Evolutionary conservation across 2,888 invertebrate species (phyloP), one percentile per base, ranked within the genome.

Genomic region (Sthenelais limicola): DNA sequence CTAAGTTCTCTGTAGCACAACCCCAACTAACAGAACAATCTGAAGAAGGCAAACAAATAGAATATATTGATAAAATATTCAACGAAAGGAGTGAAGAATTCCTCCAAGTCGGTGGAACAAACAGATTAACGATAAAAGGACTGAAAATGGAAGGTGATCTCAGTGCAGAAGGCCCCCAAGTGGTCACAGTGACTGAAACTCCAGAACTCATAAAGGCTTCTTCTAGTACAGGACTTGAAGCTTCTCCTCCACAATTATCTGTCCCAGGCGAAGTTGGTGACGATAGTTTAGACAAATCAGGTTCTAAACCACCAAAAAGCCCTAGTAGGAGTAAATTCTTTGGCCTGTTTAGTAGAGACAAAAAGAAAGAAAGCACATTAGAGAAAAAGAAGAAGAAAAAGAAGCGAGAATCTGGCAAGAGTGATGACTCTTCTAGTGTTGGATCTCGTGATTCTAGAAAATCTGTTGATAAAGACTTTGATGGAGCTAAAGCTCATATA

Each of bases 301-400:
- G 35, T 21, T 43, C 62, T 12, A 62, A 62, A 38, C 62, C 62
- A 12, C 62, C 62, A 1, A 62, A 62, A 15, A 35, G 35, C 35
- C 35, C 35, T 12, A 62, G 62, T 24, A 62, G 43, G 43, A 43
- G 62, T 43, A 62, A 62, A 28, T 62, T 62, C 62, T 62, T 62
- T 24, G 62, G 62, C 18, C 24, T 62, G 18, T 62, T 62, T 21
- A 62, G 62, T 24, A 18, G 62, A 62, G 62, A 62, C 24, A 62
- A 62, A 21, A 32, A 56, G 33, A 62, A 62, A 24, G 62, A 62
- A 1, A 38, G 62, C 35, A 21, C 62, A 18, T 24, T 62, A 38
- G 62, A 62, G 62, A 62, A 62, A 62, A 62, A 38, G 62, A 62
- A 62, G 24, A 62, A 62, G 24, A 62, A 62, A 15, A 62, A 62